These are phyloP conservation scores for Psittacula cyanocephala DNA, from an alignment of 2,113 vertebrate species.

Conservation along the genomic window DNA sequence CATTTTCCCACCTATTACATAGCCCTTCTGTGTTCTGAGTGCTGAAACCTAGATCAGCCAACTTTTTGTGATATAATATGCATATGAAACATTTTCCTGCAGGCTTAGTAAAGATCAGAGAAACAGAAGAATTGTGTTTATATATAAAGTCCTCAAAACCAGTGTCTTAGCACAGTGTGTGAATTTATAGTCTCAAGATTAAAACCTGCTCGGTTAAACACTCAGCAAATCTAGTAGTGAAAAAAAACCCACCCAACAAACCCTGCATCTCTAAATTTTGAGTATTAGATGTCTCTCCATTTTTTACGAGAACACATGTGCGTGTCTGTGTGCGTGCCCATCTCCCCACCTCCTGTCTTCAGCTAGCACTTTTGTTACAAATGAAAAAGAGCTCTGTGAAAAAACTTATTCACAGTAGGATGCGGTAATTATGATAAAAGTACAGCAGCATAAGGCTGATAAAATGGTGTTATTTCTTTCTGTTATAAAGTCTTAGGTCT, in stretches of 20 bases:
- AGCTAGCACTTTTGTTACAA: neutral
- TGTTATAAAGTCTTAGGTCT: neutral
- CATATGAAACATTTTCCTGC: slow-evolving; percentile 28
- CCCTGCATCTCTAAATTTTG: neutral
- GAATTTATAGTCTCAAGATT: neutral
- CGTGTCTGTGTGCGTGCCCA: rapidly evolving
- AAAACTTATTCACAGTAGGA: neutral
- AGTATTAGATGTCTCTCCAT: neutral
- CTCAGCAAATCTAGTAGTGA: neutral
- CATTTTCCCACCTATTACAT: neutral
- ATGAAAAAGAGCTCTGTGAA: slow-evolving; percentile 5
- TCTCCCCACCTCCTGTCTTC: neutral
- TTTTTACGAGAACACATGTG: neutral
- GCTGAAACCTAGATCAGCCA: neutral
- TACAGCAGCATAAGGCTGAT: neutral
- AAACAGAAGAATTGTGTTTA: neutral
- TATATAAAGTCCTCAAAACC: neutral
- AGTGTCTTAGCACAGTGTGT: neutral
- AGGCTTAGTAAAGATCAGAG: slow-evolving; percentile 27
- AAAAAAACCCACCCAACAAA: neutral
- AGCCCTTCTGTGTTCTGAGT: neutral
- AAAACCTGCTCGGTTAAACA: slow-evolving; percentile 29
- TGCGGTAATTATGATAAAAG: neutral
- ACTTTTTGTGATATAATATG: neutral
- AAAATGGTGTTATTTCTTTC: slow-evolving; percentile 38